phyloP scores from a whole-genome alignment of 2,888 invertebrate species.

The Leptinotarsa haldemani region DNA sequence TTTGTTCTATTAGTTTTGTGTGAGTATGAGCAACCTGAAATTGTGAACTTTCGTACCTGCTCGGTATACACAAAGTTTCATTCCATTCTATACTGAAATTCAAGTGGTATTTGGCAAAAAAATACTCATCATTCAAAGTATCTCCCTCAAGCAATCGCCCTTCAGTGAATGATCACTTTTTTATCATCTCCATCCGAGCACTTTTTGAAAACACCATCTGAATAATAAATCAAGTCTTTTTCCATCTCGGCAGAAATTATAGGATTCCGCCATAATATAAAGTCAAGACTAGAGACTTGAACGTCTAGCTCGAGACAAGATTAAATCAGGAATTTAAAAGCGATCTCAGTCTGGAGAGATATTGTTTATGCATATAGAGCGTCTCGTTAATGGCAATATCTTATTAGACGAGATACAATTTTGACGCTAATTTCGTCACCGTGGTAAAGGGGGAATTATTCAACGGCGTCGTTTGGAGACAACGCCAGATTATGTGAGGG shows the following conservation, averaged over 20 bases:
- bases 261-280: slow-evolving; percentile 13
- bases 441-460: slow-evolving; percentile 21
- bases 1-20: too few relatives aligned
- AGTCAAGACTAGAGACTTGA: not conserved
- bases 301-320: slow-evolving; percentile 46
- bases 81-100: too few relatives aligned
- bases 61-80: not conserved
- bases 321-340: slow-evolving; percentile 59
- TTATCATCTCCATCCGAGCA: slow-evolving; percentile 6
- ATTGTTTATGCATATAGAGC: slow-evolving; percentile 61
- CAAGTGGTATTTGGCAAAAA: too few relatives aligned
- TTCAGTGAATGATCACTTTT: not conserved
- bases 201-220: slow-evolving; percentile 1
- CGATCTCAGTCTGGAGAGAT: slow-evolving; percentile 56
- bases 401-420: slow-evolving; percentile 32
- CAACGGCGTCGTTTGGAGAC: slow-evolving; percentile 1
- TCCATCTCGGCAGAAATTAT: slow-evolving; percentile 6
- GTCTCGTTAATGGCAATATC: slow-evolving; percentile 52
- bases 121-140: not conserved
- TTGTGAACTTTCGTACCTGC: too few relatives aligned
- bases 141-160: not conserved
- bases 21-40: too few relatives aligned
- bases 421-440: slow-evolving; percentile 37
- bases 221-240: slow-evolving; percentile 3
- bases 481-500: not conserved